Evolutionary conservation across 2,113 vertebrate genomes (phyloP).

Genomic region (Oryzias melastigma): DNA sequence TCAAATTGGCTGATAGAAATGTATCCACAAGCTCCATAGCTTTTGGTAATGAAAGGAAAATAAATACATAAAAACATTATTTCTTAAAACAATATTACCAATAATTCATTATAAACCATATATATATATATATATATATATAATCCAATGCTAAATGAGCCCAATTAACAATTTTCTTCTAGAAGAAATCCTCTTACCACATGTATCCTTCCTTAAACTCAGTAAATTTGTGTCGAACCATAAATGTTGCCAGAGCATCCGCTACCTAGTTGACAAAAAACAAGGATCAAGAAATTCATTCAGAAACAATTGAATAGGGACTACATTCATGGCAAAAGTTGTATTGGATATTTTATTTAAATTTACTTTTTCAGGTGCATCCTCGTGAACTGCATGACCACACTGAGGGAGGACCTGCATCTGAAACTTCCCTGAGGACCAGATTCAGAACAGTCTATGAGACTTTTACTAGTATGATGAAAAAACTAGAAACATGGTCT

Average conservation of each 20-base stretch:
- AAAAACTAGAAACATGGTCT: background rate
- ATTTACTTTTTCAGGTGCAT: conserved; percentile 94
- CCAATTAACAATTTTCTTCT: background rate
- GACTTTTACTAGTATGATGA: background rate
- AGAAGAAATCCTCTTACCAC: conserved; percentile 80
- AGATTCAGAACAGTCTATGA: background rate
- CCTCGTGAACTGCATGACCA: conserved; percentile 97
- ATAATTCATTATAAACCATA: no score
- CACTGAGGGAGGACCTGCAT: conserved; percentile 99
- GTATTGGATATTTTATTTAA: background rate
- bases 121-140: no score
- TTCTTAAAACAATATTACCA: no score
- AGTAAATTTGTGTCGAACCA: conserved; percentile 96
- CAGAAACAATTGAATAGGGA: background rate
- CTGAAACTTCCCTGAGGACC: conserved; percentile 92
- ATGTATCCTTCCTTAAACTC: conserved; percentile 93
- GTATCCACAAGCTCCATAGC: no score
- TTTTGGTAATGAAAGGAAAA: no score
- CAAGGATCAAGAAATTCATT: background rate
- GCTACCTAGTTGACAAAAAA: conserved; percentile 80
- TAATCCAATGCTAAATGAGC: no score
- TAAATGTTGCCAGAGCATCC: conserved; percentile 93
- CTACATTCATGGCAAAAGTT: background rate
- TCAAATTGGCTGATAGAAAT: no score
- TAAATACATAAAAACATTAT: no score